Evolutionary conservation across 2,113 vertebrate species (phyloP), one percentile per base, ranked within the genome.

Genomic region (Henicopernis longicauda): DNA sequence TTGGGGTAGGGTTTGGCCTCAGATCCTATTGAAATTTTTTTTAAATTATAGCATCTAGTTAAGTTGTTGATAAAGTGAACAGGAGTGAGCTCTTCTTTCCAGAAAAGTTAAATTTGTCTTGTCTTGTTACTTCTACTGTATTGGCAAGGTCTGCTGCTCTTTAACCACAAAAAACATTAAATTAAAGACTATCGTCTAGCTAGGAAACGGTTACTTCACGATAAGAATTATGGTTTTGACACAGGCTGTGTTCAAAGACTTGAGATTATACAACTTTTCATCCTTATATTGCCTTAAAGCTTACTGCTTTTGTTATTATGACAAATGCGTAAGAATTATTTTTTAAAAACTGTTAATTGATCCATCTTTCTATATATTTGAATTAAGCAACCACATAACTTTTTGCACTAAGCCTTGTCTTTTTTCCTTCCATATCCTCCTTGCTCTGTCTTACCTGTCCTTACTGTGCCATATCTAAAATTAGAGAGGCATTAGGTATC

Each of bases 401-500:
- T 81, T 80, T 61, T 94, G 19, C 38, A 54, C 16, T 77, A 79
- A 94, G 27, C 45, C 49, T 67, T 82, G 52, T 57, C 10, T 13
- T 42, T 83, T 69, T 79, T 79, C 47, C 11, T 74, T 90, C 31
- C 14, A 9, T 40, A n/a, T 91, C 87, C 34, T 91, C 52, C 36
- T n/a, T 82, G 12, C 49, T 89, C 52, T 92, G 10, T 78, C 61
- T 95, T 73, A 19, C 61, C 77, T 89, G 29, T 59, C 16, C 19
- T 89, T 91, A 70, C 49, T 57, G 13, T 94, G 34, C 40, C 54
- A 61, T 40, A 47, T 66, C 92, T 95, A 94, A 95, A 97, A 95
- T 96, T 94, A 94, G 86, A 95, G 52, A 72, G 81, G 63, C 22
- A 82, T 93, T 95, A 89, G 20, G 17, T 94, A 49, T 88, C 78